These are phyloP conservation scores for Spea bombifrons DNA, from an alignment of 2,113 vertebrate genomes.

Conservation along the genomic window DNA sequence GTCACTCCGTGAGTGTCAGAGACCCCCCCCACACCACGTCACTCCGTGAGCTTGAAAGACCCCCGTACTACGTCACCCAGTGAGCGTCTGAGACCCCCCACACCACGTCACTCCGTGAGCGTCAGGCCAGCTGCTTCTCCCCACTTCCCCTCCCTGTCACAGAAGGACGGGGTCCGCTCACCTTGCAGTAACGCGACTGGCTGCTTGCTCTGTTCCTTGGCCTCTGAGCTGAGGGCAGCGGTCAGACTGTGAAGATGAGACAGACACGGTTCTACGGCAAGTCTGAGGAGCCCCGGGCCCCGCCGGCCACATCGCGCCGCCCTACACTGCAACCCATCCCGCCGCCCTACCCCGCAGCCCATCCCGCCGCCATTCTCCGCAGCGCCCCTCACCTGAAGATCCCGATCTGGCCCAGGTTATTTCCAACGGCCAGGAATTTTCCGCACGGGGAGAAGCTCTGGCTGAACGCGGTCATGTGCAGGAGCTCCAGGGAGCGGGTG, in stretches of 20 bases:
- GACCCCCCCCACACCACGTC: too few species aligned
- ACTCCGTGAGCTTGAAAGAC: too few species aligned
- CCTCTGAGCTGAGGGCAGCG: conserved; percentile 81
- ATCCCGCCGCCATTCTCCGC: not conserved
- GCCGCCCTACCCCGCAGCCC: not conserved
- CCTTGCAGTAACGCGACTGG: conserved; percentile 77
- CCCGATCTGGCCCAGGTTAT: conserved; percentile 83
- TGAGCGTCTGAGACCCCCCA: too few species aligned
- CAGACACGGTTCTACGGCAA: too few species aligned
- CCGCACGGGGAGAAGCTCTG: conserved; percentile 86
- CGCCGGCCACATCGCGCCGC: too few species aligned
- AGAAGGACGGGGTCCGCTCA: conserved; percentile 51
- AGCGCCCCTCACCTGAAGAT: conserved; percentile 75
- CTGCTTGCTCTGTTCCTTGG: conserved; percentile 71
- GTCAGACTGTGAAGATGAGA: conserved; percentile 65
- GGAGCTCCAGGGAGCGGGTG: conserved; percentile 64
- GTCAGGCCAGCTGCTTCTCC: too few species aligned
- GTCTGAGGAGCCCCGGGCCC: too few species aligned
- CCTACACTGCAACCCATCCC: too few species aligned
- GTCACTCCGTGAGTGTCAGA: too few species aligned
- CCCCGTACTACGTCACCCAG: too few species aligned
- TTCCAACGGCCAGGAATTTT: conserved; percentile 79
- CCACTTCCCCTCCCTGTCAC: too few species aligned
- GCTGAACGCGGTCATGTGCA: conserved; percentile 87
- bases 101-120: too few species aligned